Percentiles rank a stretch among this genome's conserved stretches.
These are phyloP conservation scores for Coenobita brevimanus DNA, from an alignment of 1,140 invertebrate species.

Conservation along the genomic window DNA sequence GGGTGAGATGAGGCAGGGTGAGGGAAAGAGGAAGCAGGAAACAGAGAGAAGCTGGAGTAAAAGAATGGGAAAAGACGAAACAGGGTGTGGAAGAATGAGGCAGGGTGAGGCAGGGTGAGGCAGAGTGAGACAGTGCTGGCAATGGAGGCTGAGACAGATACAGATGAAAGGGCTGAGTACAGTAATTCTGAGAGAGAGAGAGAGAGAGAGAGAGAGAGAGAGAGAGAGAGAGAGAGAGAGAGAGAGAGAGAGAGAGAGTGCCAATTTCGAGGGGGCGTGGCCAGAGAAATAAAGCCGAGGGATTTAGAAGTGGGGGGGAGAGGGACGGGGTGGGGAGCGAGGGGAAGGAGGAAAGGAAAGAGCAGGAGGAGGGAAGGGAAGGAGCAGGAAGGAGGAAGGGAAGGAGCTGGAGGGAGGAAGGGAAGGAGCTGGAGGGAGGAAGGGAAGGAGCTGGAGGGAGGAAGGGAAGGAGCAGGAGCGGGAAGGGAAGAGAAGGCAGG, in stretches of 20 bases:
- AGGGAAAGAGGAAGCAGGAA: no score
- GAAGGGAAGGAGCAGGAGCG: not conserved
- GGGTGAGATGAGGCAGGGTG: no score
- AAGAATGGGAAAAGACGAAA: no score
- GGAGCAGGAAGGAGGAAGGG: not conserved
- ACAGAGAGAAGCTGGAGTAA: no score
- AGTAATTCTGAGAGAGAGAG: not conserved
- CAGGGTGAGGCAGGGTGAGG: no score
- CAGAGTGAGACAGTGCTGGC: no score
- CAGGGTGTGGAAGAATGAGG: no score
- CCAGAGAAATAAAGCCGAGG: not conserved
- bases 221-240: slow-evolving; percentile 8
- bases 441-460: not conserved
- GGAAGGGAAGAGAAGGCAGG: not conserved
- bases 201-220: not conserved
- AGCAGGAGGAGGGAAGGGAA: not conserved
- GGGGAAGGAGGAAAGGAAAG: not conserved
- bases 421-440: slow-evolving; percentile 15
- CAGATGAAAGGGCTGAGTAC: not conserved
- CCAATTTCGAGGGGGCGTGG: no score
- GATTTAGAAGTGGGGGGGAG: not conserved
- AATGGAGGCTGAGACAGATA: no score
- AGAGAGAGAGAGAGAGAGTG: not conserved
- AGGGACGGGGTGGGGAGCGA: not conserved
- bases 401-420: not conserved